Conservation (phyloP, 2,113 vertebrate species). For the Lonchura striata region DNA sequence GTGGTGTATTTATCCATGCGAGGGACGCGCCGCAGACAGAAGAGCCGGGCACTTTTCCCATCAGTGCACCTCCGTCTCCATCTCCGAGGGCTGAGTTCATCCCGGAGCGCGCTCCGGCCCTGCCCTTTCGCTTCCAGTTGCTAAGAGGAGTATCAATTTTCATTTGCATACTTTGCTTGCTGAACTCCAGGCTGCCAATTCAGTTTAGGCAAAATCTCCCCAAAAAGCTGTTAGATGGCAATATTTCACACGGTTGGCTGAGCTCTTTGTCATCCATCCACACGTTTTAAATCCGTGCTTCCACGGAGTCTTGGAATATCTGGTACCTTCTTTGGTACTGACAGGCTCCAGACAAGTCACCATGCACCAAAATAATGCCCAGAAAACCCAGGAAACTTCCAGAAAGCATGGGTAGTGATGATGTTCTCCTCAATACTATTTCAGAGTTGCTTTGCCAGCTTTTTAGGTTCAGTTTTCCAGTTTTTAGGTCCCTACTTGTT, state of each 20-base stretch:
- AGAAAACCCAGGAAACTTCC: not conserved
- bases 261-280: constrained; percentile 2
- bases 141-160: constrained; percentile 26
- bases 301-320: not conserved
- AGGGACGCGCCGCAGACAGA: not conserved
- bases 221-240: constrained; percentile 24
- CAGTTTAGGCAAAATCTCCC: not conserved
- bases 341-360: not conserved
- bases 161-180: constrained; percentile 17
- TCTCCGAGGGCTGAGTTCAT: not conserved
- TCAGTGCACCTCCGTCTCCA: not conserved
- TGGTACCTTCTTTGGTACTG: not conserved
- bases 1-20: constrained; percentile 25
- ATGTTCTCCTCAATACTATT: not conserved
- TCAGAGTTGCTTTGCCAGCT: not conserved
- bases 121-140: not conserved
- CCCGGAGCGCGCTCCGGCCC: not conserved
- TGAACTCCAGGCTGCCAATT: not conserved
- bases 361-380: not conserved
- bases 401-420: not conserved
- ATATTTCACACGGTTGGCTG: not conserved
- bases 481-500: not conserved
- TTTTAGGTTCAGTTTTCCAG: not conserved
- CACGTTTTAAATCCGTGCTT: not conserved
- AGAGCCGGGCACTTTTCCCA: constrained; percentile 10